Evolutionary conservation across 2,888 invertebrate species (phyloP).

Genomic region (Unio pictorum): DNA sequence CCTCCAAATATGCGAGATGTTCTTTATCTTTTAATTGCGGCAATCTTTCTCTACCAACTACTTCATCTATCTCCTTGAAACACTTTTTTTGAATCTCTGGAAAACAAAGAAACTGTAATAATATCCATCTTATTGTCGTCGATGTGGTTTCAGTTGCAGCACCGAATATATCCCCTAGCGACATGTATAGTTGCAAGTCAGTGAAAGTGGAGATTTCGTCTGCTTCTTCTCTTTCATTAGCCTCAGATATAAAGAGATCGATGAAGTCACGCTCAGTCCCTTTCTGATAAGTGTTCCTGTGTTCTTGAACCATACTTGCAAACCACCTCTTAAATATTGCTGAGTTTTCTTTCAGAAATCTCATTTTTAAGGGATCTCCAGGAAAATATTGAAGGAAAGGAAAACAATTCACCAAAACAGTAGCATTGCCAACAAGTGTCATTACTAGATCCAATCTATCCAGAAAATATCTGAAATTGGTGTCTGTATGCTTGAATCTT

Average conservation of each 20-base stretch:
- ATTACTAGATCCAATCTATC: conserved; percentile 5
- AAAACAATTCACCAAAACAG: conserved; percentile 7
- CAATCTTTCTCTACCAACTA: conserved; percentile 61
- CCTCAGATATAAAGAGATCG: conserved; percentile 14
- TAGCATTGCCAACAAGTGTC: not conserved
- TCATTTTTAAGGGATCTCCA: conserved; percentile 14
- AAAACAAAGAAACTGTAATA: conserved; percentile 85
- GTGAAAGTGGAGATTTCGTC: not conserved
- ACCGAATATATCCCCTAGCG: conserved; percentile 43
- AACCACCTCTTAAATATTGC: conserved; percentile 3
- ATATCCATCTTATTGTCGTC: conserved; percentile 87
- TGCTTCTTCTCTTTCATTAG: not conserved
- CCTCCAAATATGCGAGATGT: conserved; percentile 49
- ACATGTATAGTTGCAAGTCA: conserved; percentile 27
- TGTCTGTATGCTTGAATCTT: conserved; percentile 19
- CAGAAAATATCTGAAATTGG: conserved; percentile 19
- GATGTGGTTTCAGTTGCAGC: conserved; percentile 80
- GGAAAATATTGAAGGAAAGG: conserved; percentile 22
- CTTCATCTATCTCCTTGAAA: conserved; percentile 42
- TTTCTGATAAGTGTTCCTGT: conserved; percentile 4
- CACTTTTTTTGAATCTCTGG: conserved; percentile 74
- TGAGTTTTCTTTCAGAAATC: not conserved
- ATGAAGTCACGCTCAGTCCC: conserved; percentile 13
- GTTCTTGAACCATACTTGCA: conserved; percentile 8
- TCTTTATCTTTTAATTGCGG: conserved; percentile 38